A percentile compares a stretch with the other conserved stretches of the same genome.
phyloP scores from a whole-genome alignment of 2,888 invertebrate species.

The Capitulum mitella region DNA sequence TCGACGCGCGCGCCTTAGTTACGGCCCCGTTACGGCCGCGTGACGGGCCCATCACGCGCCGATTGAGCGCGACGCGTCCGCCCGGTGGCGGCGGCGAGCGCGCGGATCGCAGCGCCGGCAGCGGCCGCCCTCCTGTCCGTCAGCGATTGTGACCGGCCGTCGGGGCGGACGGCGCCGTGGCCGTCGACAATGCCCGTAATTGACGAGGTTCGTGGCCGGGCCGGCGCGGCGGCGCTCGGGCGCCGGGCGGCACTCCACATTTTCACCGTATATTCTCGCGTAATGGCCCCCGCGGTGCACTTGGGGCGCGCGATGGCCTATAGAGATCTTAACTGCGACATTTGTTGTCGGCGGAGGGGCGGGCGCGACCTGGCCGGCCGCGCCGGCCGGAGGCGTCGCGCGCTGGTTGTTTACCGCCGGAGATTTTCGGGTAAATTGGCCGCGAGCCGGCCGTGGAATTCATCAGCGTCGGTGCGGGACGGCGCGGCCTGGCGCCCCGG shows the following conservation, averaged over 20 bases:
- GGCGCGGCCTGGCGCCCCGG: too few relatives aligned
- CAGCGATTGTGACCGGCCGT: background rate
- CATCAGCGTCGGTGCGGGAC: too few relatives aligned
- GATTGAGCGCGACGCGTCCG: too few relatives aligned
- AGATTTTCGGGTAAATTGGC: background rate
- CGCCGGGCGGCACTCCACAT: slow-evolving; percentile 10
- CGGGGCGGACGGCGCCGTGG: background rate
- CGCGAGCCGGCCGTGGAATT: background rate
- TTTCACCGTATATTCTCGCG: background rate
- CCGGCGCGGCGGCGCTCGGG: background rate
- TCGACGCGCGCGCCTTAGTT: too few relatives aligned
- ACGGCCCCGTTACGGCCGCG: too few relatives aligned
- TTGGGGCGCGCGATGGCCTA: background rate
- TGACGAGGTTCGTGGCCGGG: too few relatives aligned
- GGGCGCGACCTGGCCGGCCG: background rate
- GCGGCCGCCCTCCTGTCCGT: background rate
- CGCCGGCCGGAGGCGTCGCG: background rate
- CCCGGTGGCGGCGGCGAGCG: too few relatives aligned
- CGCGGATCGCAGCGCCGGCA: background rate
- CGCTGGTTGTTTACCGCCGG: background rate
- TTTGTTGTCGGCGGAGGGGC: background rate
- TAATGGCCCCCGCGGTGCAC: background rate
- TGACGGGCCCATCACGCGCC: too few relatives aligned
- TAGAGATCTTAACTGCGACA: background rate
- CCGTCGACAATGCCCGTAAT: background rate